phyloP scores from a whole-genome alignment of 2,797 vertebrate genomes.

The Gorsachius magnificus region DNA sequence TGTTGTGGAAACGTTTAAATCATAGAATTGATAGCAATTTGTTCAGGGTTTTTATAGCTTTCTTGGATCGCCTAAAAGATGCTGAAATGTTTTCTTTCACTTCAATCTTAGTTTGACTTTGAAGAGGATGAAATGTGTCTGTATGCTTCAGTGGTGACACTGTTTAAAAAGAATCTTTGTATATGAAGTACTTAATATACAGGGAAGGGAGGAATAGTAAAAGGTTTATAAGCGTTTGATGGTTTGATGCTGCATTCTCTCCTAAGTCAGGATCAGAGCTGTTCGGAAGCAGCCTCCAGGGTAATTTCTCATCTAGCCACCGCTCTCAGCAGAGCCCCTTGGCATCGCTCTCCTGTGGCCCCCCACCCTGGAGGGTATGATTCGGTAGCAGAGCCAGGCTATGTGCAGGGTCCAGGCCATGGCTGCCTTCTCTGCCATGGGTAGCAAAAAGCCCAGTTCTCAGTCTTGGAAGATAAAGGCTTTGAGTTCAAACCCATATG shows the following conservation, averaged over 20 bases:
- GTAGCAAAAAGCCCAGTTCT: accelerated
- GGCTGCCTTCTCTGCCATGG: too few relatives aligned
- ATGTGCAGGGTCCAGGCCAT: neutral
- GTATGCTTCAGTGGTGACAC: neutral
- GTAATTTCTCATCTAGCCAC: neutral
- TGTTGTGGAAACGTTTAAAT: neutral
- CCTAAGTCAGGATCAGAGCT: neutral
- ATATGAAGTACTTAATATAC: neutral
- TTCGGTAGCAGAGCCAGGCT: neutral
- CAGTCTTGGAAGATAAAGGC: too few relatives aligned
- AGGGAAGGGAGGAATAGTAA: neutral
- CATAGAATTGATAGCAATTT: neutral
- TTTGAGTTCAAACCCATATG: accelerated
- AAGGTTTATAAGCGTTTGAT: neutral
- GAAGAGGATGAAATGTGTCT: neutral
- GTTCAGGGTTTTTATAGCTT: neutral
- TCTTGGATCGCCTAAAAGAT: neutral
- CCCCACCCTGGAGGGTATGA: accelerated
- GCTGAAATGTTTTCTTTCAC: neutral
- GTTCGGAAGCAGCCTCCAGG: neutral
- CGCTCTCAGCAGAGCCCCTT: neutral
- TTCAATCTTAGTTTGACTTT: neutral
- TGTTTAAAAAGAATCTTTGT: neutral
- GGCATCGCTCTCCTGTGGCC: accelerated
- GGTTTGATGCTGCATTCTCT: neutral